Evolutionary conservation across 2,888 invertebrate genomes (phyloP).

Genomic region (Melanotus villosus): DNA sequence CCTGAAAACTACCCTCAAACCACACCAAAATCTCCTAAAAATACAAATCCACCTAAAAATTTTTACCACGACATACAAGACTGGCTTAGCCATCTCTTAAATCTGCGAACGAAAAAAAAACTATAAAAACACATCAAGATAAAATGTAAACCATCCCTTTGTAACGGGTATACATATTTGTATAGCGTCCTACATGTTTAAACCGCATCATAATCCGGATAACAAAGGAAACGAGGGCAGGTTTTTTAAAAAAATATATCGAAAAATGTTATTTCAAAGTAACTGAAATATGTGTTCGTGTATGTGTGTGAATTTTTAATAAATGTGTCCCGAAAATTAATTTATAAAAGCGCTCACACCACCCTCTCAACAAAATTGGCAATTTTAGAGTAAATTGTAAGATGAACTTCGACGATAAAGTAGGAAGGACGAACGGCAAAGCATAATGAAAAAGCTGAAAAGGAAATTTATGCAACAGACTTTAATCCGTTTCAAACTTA

Average conservation of each 20-base stretch:
- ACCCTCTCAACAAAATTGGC: slow-evolving; percentile 17
- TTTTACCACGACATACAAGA: slow-evolving; percentile 2
- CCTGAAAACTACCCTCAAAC: not conserved
- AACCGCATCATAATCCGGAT: slow-evolving; percentile 6
- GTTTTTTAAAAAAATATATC: slow-evolving; percentile 9
- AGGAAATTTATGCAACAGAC: slow-evolving; percentile 31
- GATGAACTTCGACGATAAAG: slow-evolving; percentile 29
- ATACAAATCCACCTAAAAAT: slow-evolving; percentile 2
- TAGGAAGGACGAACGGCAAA: slow-evolving; percentile 19
- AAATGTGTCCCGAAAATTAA: slow-evolving; percentile 25
- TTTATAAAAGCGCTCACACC: slow-evolving; percentile 1
- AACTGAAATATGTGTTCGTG: not conserved
- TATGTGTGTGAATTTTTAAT: slow-evolving; percentile 9
- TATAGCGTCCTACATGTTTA: slow-evolving; percentile 5
- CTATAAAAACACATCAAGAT: not conserved
- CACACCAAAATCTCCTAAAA: not conserved
- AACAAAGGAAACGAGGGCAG: not conserved
- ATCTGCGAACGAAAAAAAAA: slow-evolving; percentile 20
- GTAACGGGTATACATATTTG: slow-evolving; percentile 9
- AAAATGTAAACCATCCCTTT: slow-evolving; percentile 26
- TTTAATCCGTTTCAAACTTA: slow-evolving; percentile 30
- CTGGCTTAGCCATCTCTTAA: slow-evolving; percentile 14
- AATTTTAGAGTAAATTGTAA: slow-evolving; percentile 27
- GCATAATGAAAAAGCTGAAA: slow-evolving; percentile 33
- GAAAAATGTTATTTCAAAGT: slow-evolving; percentile 11